Evolutionary conservation across 2,113 vertebrate species (phyloP).

Genomic region (Aptenodytes patagonicus): DNA sequence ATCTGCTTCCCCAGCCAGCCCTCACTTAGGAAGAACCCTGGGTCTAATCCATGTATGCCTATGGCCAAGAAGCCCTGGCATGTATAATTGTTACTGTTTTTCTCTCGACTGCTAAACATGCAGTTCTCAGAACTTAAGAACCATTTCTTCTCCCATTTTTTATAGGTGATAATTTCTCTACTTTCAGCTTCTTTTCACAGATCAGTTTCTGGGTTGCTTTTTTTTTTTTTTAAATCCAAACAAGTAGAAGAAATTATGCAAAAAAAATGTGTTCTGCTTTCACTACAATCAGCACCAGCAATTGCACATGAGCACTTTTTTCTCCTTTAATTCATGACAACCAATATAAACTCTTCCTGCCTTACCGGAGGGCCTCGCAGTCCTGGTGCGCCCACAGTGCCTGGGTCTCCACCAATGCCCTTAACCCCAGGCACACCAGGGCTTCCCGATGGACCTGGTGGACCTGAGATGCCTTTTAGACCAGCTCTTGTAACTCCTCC

Average conservation of each 20-base stretch:
- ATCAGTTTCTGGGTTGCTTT: neutral
- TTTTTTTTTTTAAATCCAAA: neutral
- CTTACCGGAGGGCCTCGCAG: constrained; percentile 74
- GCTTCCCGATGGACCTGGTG: constrained; percentile 64
- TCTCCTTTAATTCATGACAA: neutral
- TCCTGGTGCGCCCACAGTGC: constrained; percentile 77
- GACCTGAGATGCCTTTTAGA: constrained; percentile 74
- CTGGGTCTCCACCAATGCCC: constrained; percentile 81
- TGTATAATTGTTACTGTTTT: neutral
- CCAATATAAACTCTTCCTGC: neutral
- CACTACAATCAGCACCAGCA: neutral
- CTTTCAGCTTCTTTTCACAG: neutral
- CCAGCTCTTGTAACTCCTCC: constrained; percentile 72
- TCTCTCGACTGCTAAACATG: neutral
- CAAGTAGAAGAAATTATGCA: neutral
- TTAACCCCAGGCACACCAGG: constrained; percentile 73
- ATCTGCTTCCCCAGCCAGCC: neutral
- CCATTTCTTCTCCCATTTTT: neutral
- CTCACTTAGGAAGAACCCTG: neutral
- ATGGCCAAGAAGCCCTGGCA: neutral
- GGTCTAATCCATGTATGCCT: neutral
- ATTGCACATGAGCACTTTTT: neutral
- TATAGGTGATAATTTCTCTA: neutral
- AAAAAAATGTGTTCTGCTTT: neutral
- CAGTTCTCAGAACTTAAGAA: neutral